Conservation (phyloP, 1,140 invertebrate genomes). For the Mizuhopecten yessoensis region DNA sequence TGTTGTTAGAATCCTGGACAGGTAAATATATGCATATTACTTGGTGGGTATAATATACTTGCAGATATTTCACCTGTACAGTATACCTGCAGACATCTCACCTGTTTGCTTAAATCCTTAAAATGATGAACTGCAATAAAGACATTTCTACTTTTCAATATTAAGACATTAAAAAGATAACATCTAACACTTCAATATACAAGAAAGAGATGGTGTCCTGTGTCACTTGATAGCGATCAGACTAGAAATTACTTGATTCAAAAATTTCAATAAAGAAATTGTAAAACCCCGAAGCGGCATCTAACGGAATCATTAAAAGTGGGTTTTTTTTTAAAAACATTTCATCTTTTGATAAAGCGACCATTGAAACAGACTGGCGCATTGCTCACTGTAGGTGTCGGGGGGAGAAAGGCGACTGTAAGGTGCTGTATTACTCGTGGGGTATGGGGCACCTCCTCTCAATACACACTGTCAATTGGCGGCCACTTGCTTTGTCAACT, state of each 20-base stretch:
- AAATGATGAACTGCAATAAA: conserved; percentile 39
- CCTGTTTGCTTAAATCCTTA: background rate
- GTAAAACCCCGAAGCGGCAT: background rate
- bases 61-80: background rate
- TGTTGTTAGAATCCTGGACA: no score
- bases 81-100: conserved; percentile 1
- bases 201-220: background rate
- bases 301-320: conserved; percentile 18
- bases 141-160: conserved; percentile 27
- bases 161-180: conserved; percentile 21
- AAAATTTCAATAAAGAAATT: conserved; percentile 14
- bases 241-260: background rate
- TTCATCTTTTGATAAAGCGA: conserved; percentile 34
- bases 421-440: background rate
- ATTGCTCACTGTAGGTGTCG: background rate
- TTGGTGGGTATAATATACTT: no score
- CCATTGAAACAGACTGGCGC: background rate
- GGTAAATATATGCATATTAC: no score
- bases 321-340: background rate
- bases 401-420: conserved; percentile 8
- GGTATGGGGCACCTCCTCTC: background rate
- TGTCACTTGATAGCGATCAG: background rate
- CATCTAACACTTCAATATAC: background rate
- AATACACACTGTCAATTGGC: background rate
- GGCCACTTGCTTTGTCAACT: conserved; percentile 30